Conservation (phyloP, 2,888 invertebrate species). For the Mesorhabditis sp. region DNA sequence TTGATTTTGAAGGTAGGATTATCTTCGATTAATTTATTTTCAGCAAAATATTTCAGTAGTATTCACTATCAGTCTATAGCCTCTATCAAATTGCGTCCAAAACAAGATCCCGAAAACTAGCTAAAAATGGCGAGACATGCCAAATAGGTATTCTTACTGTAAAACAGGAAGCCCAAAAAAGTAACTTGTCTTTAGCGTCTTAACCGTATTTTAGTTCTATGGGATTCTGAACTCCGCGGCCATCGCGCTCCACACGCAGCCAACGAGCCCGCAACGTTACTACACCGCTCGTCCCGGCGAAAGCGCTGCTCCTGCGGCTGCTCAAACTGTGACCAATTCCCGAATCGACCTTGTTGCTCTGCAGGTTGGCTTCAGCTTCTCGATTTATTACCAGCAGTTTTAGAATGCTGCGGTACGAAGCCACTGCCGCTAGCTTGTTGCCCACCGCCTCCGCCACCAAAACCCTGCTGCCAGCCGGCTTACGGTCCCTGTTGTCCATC, state of each 20-base stretch:
- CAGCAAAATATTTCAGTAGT: no score
- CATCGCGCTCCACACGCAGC: not conserved
- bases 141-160: no score
- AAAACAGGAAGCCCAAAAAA: no score
- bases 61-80: no score
- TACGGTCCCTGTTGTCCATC: slow-evolving; percentile 52
- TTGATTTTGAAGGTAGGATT: no score
- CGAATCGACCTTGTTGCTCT: slow-evolving; percentile 45
- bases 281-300: slow-evolving; percentile 33
- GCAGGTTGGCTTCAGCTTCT: slow-evolving; percentile 27
- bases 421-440: slow-evolving; percentile 52
- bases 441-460: slow-evolving; percentile 50
- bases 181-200: no score
- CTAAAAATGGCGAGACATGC: no score
- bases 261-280: slow-evolving; percentile 12
- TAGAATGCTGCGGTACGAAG: slow-evolving; percentile 12
- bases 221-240: not conserved
- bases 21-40: no score
- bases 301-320: slow-evolving; percentile 50
- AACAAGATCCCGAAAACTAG: no score
- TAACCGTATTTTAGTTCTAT: not conserved
- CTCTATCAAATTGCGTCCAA: no score
- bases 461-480: slow-evolving; percentile 48
- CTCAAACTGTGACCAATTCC: slow-evolving; percentile 49
- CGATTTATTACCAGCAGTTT: not conserved